Conservation (phyloP, 2,113 vertebrate species). For the Physeter macrocephalus region DNA sequence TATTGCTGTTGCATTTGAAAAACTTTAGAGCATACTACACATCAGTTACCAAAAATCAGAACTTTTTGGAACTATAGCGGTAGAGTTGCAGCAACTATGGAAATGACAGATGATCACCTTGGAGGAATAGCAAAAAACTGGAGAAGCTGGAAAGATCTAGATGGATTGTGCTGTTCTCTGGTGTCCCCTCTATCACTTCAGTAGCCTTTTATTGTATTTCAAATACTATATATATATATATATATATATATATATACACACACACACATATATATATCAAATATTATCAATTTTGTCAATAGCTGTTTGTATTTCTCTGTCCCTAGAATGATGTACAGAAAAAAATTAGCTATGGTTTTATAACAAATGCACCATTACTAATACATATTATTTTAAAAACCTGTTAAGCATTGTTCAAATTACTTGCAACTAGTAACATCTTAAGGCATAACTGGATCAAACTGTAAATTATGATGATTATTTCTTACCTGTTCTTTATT, state of each 20-base stretch:
- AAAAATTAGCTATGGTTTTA: not conserved
- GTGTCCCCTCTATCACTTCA: not conserved
- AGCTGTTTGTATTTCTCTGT: not conserved
- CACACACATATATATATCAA: too few relatives aligned
- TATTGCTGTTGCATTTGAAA: not conserved
- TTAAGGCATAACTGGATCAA: not conserved
- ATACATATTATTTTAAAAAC: not conserved
- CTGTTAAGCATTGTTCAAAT: not conserved
- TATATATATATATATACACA: too few relatives aligned
- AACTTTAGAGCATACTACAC: not conserved
- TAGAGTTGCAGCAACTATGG: not conserved
- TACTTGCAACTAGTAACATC: not conserved
- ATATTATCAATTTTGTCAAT: not conserved
- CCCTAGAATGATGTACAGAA: not conserved
- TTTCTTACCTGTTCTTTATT: not conserved
- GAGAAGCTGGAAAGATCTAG: not conserved
- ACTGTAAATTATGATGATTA: not conserved
- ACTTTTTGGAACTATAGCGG: not conserved
- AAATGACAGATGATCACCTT: not conserved
- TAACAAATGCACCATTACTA: not conserved
- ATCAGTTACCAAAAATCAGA: not conserved
- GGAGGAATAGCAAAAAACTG: not conserved
- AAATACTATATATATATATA: not conserved
- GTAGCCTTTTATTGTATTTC: not conserved
- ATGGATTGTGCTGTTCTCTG: not conserved